Percentiles rank a stretch among this genome's conserved stretches.
phyloP scores from a whole-genome alignment of 2,797 vertebrate genomes.

The Lutjanus argentimaculatus region DNA sequence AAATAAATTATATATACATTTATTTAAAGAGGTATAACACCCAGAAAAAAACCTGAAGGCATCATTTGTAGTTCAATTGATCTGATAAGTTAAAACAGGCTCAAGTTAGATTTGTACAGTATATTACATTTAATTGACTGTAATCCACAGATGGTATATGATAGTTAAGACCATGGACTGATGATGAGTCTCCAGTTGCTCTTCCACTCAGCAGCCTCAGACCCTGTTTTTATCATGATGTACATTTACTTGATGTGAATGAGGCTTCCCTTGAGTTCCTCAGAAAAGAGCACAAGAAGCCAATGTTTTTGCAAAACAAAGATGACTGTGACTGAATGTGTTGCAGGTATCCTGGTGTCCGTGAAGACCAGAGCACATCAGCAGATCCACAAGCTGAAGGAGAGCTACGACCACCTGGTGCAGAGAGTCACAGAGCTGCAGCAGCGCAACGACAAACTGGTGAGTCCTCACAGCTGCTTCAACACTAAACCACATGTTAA shows the following conservation, averaged over 20 bases:
- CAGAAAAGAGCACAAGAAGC: not conserved
- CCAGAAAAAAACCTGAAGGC: no score
- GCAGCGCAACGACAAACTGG: conserved; percentile 82
- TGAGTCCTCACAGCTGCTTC: conserved; percentile 43
- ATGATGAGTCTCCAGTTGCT: not conserved
- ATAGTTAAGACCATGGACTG: not conserved
- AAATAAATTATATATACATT: no score
- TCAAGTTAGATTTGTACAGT: no score
- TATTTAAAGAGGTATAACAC: not conserved
- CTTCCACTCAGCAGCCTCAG: not conserved
- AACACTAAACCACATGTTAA: not conserved
- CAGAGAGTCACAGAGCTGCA: conserved; percentile 90
- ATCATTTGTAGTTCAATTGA: no score
- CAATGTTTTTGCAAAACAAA: fast-evolving
- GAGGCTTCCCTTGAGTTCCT: not conserved
- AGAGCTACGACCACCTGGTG: conserved; percentile 89
- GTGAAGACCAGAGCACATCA: conserved; percentile 92
- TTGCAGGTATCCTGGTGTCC: conserved; percentile 92
- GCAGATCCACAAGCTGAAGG: conserved; percentile 90
- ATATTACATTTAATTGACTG: no score
- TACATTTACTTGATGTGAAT: not conserved
- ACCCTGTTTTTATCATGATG: no score
- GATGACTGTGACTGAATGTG: conserved; percentile 13
- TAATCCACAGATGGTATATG: not conserved
- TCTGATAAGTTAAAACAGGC: no score